Evolutionary conservation across 2,888 invertebrate genomes (phyloP).

Genomic region (Vesta saturnalis): DNA sequence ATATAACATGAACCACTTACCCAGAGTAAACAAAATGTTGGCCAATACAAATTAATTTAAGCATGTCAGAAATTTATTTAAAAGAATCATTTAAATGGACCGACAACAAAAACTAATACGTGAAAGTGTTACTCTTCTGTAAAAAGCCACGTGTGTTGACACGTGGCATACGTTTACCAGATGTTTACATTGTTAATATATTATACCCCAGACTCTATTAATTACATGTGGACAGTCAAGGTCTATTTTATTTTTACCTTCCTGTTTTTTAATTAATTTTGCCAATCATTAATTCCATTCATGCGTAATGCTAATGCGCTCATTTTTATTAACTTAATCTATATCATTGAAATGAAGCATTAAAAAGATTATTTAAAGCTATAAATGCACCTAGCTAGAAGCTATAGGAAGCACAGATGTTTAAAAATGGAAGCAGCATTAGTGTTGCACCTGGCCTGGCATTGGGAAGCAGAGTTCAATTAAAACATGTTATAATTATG

Average conservation of each 20-base stretch:
- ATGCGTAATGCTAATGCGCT: too few relatives aligned
- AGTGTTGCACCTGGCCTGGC: slow-evolving; percentile 16
- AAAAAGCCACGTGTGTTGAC: slow-evolving; percentile 22
- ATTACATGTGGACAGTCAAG: slow-evolving; percentile 24
- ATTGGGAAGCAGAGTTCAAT: too few relatives aligned
- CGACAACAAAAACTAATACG: not conserved
- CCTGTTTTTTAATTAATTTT: slow-evolving; percentile 19
- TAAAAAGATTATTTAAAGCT: not conserved
- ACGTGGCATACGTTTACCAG: slow-evolving; percentile 30
- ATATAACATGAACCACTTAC: too few relatives aligned
- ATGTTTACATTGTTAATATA: slow-evolving; percentile 30
- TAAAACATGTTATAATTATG: too few relatives aligned
- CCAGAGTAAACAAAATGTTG: too few relatives aligned
- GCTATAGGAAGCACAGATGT: slow-evolving; percentile 12
- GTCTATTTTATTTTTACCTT: slow-evolving; percentile 21
- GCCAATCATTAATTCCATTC: too few relatives aligned
- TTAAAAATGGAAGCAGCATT: slow-evolving; percentile 5
- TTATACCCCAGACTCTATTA: slow-evolving; percentile 17
- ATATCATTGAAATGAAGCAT: too few relatives aligned
- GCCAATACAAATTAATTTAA: too few relatives aligned
- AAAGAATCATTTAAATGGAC: too few relatives aligned
- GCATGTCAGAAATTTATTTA: too few relatives aligned
- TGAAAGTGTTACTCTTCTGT: not conserved
- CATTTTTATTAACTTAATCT: too few relatives aligned
- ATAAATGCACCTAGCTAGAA: not conserved